phyloP scores from a whole-genome alignment of 2,113 vertebrate genomes.

The Dolichallabes microphthalmus region DNA sequence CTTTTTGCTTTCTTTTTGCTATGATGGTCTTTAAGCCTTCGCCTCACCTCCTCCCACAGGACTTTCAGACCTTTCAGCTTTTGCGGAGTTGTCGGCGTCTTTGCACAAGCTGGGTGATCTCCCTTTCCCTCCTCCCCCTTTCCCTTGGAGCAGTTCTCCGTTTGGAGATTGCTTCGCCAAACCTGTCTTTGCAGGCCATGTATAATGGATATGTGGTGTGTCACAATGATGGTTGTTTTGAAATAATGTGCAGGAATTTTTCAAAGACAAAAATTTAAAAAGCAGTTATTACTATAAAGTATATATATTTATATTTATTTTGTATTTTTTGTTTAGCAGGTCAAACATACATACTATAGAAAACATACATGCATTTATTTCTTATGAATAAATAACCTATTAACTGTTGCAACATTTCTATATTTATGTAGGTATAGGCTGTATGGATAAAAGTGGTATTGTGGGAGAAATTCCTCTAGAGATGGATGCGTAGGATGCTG shows the following conservation, averaged over 20 bases:
- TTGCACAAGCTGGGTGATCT: no score
- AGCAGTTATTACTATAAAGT: not conserved
- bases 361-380: not conserved
- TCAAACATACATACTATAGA: not conserved
- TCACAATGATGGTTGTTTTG: no score
- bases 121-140: no score
- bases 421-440: not conserved
- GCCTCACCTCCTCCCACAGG: no score
- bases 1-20: no score
- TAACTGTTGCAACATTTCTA: not conserved
- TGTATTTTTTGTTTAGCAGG: not conserved
- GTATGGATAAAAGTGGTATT: not conserved
- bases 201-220: no score
- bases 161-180: no score
- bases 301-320: not conserved
- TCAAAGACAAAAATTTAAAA: not conserved
- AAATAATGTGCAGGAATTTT: not conserved
- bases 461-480: not conserved
- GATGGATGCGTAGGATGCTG: conserved; percentile 9
- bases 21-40: no score
- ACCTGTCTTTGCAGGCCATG: no score
- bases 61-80: no score
- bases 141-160: no score
- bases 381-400: not conserved
- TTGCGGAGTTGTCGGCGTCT: no score